These are phyloP conservation scores for Hololepta plana DNA, from an alignment of 2,888 invertebrate genomes.

Conservation along the genomic window DNA sequence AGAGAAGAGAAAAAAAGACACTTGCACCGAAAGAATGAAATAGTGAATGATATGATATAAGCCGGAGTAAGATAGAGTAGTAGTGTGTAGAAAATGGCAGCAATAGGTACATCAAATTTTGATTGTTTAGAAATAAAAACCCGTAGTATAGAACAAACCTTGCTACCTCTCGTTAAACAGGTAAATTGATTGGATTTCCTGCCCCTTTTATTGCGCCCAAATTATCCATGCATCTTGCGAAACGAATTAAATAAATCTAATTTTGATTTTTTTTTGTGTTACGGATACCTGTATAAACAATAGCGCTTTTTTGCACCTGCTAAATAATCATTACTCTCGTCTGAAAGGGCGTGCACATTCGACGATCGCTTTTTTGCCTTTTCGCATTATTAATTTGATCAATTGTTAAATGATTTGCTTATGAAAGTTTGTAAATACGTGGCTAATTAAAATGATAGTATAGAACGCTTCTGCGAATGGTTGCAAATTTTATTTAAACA, in stretches of 20 bases:
- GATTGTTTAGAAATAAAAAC: constrained; percentile 70
- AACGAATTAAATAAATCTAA: too few species aligned
- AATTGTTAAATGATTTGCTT: constrained; percentile 4
- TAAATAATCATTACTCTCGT: constrained; percentile 5
- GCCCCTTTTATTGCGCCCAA: too few species aligned
- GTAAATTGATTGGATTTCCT: constrained; percentile 32
- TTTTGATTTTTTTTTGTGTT: too few species aligned
- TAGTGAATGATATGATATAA: constrained; percentile 7
- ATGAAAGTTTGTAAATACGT: too few species aligned
- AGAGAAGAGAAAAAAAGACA: too few species aligned
- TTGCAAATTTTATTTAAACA: constrained; percentile 3
- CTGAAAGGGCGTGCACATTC: constrained; percentile 16
- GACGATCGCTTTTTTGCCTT: constrained; percentile 10
- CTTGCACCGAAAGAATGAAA: too few species aligned
- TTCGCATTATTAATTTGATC: too few species aligned
- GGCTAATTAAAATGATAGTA: too few species aligned
- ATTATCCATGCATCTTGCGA: too few species aligned
- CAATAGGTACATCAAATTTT: constrained; percentile 36
- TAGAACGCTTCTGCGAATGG: too few species aligned
- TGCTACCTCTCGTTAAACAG: constrained; percentile 88
- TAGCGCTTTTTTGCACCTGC: too few species aligned
- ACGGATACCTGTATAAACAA: too few species aligned
- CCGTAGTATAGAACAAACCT: constrained; percentile 85
- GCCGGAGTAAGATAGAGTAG: constrained; percentile 11
- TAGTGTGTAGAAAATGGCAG: constrained; percentile 35